Percentiles rank a stretch among this genome's conserved stretches.
Conservation (phyloP, 2,888 invertebrate genomes). For the Stomorhina lunata region DNA sequence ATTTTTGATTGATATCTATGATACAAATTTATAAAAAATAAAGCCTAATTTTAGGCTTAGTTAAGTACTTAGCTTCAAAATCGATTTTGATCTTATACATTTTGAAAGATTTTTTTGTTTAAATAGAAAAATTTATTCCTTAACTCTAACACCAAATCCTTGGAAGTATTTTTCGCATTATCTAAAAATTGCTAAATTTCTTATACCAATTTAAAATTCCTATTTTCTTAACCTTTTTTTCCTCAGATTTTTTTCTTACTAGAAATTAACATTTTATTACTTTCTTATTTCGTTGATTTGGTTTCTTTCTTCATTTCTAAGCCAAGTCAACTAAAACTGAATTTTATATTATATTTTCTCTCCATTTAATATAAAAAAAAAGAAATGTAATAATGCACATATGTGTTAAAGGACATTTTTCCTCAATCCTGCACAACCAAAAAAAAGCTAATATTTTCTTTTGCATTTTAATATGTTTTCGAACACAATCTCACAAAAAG, state of each 20-base stretch:
- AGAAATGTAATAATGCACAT: conserved; percentile 46
- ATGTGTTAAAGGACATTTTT: conserved; percentile 51
- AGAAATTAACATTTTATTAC: conserved; percentile 47
- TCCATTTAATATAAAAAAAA: neutral
- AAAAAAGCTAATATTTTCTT: conserved; percentile 58
- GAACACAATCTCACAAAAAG: conserved; percentile 31
- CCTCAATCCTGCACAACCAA: neutral
- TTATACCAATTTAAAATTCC: no score
- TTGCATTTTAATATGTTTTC: conserved; percentile 63
- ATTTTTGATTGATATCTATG: no score
- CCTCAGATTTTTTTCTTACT: neutral
- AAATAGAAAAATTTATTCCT: no score
- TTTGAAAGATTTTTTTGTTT: no score
- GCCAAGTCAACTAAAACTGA: neutral
- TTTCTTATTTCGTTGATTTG: conserved; percentile 7
- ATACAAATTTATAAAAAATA: no score
- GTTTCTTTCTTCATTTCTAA: neutral
- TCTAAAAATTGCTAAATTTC: no score
- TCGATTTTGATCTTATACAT: no score
- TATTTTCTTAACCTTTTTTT: neutral
- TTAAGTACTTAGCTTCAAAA: no score
- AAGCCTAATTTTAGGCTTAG: no score
- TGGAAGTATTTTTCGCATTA: no score
- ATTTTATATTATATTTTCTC: conserved; percentile 16
- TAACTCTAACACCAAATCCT: no score